Conservation (phyloP, 2,113 vertebrate genomes). For the Chascanopsetta lugubris region DNA sequence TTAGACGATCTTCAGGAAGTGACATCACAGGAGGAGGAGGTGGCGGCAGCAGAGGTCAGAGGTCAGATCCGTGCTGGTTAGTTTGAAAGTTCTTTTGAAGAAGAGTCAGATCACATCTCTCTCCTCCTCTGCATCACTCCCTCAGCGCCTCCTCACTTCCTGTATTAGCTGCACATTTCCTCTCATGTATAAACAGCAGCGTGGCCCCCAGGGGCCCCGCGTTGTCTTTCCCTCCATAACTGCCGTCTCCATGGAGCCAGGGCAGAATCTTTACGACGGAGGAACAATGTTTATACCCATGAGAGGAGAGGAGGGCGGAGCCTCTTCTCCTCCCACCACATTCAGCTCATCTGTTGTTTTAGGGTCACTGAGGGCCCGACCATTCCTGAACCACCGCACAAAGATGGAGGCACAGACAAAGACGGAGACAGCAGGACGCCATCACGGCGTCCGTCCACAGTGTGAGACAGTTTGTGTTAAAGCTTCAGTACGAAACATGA, state of each 20-base stretch:
- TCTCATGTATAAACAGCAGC: slow-evolving; percentile 15
- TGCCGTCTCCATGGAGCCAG: no score
- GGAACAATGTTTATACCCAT: slow-evolving; percentile 14
- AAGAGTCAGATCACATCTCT: neutral
- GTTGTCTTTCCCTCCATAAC: neutral
- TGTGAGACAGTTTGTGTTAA: no score
- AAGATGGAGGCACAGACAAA: no score
- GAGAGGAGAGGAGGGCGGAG: slow-evolving; percentile 1
- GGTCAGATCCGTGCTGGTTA: no score
- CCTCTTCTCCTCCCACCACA: neutral
- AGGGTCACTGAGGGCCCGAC: no score
- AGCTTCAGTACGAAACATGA: no score
- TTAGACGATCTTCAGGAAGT: no score
- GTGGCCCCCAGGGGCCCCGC: slow-evolving; percentile 8
- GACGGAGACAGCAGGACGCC: no score
- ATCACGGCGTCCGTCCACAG: no score
- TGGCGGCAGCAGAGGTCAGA: neutral
- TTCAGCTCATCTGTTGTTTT: neutral
- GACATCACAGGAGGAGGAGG: no score
- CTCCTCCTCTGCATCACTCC: neutral
- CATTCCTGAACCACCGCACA: no score
- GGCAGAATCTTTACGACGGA: neutral
- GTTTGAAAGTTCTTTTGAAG: neutral
- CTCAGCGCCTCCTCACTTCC: slow-evolving; percentile 4
- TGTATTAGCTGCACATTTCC: slow-evolving; percentile 20